Evolutionary conservation across 1,140 invertebrate species (phyloP), one percentile per base, ranked within the genome.

Genomic region (Drosophila arizonae): DNA sequence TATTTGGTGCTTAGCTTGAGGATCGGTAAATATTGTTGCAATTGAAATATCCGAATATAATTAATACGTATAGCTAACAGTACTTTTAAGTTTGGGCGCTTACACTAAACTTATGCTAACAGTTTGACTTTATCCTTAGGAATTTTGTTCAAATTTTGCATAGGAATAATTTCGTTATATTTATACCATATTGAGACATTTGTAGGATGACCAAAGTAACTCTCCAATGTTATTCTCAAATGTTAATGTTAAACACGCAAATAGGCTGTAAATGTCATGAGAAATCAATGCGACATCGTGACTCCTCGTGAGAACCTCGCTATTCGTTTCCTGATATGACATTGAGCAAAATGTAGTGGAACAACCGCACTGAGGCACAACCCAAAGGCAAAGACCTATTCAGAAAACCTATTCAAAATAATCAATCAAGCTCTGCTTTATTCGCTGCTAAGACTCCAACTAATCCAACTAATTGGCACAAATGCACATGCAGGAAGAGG

Each of bases 301-400:
- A 39, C 0, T 13, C 1, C 0, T 24, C 21, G 21, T 24, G 21
- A 24, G 10, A 48, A 3, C 10, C 43, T 56, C 55, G 48, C 10
- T 39, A 11, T 11, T 39, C 10, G 10, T 39, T 46, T 15, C 6
- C 15, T 70, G 67, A 71, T 60, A 64, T 74, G 52, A 63, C 52
- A 62, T 70, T 74, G 72, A 74, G 71, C 71, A 62, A 77, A 79
- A 57, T 74, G 52, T 61, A 62, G 28, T 48, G 55, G n/a, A 71
- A 61, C 60, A 72, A 76, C 46, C 61, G 65, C 57, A 52, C 61
- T 41, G 60, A 70, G 64, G 50, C 84, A 88, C 85, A 88, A 88
- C 85, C 84, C 8, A 89, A 79, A 67, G 11, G 46, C 52, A 67
- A 56, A 54, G 52, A 43, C 62, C 54, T 62, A 58, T 13, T 50